Evolutionary conservation across 2,888 invertebrate species (phyloP).

Genomic region (Leptura quadrifasciata): DNA sequence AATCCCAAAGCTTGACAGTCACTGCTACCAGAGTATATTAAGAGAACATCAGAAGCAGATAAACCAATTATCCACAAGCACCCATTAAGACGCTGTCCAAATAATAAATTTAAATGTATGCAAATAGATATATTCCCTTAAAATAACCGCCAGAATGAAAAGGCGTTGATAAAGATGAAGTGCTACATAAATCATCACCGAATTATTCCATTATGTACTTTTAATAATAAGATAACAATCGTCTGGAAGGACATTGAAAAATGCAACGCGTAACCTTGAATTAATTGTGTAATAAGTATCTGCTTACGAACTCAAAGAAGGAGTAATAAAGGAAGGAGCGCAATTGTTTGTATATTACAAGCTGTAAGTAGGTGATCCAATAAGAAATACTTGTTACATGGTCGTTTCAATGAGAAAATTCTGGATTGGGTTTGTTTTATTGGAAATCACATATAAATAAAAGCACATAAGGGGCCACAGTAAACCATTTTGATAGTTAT

Average conservation of each 20-base stretch:
- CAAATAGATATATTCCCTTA: not conserved
- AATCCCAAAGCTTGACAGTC: not conserved
- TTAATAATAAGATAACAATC: constrained; percentile 6
- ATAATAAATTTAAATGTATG: constrained; percentile 15
- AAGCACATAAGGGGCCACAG: too few species aligned
- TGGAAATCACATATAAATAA: too few species aligned
- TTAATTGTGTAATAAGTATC: constrained; percentile 25
- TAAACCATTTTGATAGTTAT: too few species aligned
- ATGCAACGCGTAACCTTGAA: constrained; percentile 17
- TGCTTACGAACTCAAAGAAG: not conserved
- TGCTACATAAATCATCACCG: constrained; percentile 17
- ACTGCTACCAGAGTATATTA: not conserved
- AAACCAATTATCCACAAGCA: not conserved
- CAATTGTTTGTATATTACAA: too few species aligned
- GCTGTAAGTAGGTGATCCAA: too few species aligned
- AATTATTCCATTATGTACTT: constrained; percentile 16
- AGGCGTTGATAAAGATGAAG: not conserved
- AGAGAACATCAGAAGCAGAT: constrained; percentile 9
- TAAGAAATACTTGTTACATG: too few species aligned
- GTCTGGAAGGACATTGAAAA: constrained; percentile 8
- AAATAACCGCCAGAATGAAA: constrained; percentile 1
- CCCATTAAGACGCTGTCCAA: constrained; percentile 8
- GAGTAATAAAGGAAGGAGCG: not conserved
- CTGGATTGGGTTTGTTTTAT: too few species aligned
- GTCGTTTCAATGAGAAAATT: too few species aligned